A percentile compares a stretch with the other conserved stretches of the same genome.
These are phyloP conservation scores for Stenotaenia linearis DNA, from an alignment of 2,888 invertebrate species.

Conservation along the genomic window DNA sequence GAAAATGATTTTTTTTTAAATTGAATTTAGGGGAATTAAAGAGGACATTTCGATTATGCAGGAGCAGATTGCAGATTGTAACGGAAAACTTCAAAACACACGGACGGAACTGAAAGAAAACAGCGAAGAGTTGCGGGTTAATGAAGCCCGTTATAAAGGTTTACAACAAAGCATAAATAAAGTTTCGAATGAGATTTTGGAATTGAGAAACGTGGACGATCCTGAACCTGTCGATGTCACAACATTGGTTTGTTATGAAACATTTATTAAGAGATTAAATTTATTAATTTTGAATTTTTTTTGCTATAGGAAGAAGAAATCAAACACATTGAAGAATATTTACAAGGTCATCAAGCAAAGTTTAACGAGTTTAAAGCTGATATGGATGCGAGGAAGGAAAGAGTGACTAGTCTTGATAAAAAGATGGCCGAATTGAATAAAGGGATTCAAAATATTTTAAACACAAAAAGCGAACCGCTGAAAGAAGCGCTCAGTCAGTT, in stretches of 20 bases:
- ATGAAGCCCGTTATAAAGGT: neutral
- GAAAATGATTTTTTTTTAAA: neutral
- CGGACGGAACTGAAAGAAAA: neutral
- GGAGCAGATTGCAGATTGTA: constrained; percentile 34
- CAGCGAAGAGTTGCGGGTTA: neutral
- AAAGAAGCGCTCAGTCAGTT: constrained; percentile 39
- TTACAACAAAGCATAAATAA: neutral
- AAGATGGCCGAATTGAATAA: constrained; percentile 37
- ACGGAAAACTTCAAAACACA: neutral
- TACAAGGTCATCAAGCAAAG: constrained; percentile 33
- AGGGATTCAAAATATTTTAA: constrained; percentile 35
- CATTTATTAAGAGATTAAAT: neutral
- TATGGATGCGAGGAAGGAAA: neutral
- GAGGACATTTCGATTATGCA: neutral
- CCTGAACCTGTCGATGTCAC: constrained; percentile 45
- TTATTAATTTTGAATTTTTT: constrained; percentile 34
- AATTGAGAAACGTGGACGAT: constrained; percentile 44
- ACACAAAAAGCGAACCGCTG: constrained; percentile 36
- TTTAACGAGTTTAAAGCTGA: constrained; percentile 32
- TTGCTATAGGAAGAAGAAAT: constrained; percentile 39
- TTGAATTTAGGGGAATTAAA: neutral
- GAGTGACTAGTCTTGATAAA: neutral
- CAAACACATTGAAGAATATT: constrained; percentile 37
- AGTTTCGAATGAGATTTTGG: constrained; percentile 41
- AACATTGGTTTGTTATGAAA: constrained; percentile 43